phyloP scores from a whole-genome alignment of 2,888 invertebrate genomes.

The Synergus japonicus region DNA sequence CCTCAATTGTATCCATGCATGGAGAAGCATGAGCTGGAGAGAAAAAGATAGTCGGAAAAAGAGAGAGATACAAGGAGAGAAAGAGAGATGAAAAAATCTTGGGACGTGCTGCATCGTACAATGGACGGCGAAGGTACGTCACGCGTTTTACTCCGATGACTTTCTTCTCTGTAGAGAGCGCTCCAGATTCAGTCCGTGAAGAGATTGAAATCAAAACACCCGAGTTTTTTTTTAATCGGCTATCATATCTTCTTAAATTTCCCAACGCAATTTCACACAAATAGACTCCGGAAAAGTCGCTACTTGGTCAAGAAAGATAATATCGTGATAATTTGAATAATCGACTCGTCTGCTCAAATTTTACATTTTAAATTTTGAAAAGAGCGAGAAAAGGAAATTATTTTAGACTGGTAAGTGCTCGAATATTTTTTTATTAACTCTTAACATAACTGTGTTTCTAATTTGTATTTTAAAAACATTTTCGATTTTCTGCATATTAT shows the following conservation, averaged over 20 bases:
- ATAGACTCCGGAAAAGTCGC: not conserved
- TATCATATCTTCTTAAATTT: not conserved
- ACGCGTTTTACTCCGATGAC: conserved; percentile 42
- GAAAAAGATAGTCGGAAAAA: conserved; percentile 45
- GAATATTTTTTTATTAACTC: too few relatives aligned
- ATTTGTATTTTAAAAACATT: too few relatives aligned
- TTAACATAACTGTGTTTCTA: too few relatives aligned
- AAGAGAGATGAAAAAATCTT: conserved; percentile 43
- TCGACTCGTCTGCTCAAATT: too few relatives aligned
- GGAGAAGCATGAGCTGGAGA: conserved; percentile 37
- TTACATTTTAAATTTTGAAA: too few relatives aligned
- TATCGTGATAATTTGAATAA: not conserved
- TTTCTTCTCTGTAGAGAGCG: conserved; percentile 39
- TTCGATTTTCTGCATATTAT: too few relatives aligned
- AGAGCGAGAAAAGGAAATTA: too few relatives aligned
- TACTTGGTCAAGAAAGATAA: not conserved
- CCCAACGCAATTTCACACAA: not conserved
- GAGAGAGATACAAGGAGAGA: conserved; percentile 22
- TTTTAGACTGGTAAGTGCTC: too few relatives aligned
- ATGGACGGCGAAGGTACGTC: conserved; percentile 39
- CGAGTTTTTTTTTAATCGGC: conserved; percentile 13
- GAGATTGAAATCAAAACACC: conserved; percentile 33
- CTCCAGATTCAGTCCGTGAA: conserved; percentile 29
- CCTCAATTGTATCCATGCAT: conserved; percentile 21
- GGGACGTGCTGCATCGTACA: conserved; percentile 20